phyloP scores from a whole-genome alignment of 2,888 invertebrate genomes.

The Chesias legatella region DNA sequence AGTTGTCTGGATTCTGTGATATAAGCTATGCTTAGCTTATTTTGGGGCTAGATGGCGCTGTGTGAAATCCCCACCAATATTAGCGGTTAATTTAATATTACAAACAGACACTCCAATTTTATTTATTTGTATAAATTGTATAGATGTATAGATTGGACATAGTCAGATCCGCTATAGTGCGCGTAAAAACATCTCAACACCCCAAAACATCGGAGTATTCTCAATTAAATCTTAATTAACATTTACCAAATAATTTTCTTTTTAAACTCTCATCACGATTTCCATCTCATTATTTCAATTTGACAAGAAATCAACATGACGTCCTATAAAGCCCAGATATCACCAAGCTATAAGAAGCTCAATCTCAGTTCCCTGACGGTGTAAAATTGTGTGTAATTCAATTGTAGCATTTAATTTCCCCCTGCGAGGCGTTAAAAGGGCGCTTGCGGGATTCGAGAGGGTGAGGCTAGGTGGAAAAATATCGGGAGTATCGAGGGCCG shows the following conservation, averaged over 20 bases:
- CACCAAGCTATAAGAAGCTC: constrained; percentile 45
- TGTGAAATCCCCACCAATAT: too few relatives aligned
- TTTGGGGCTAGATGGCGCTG: too few relatives aligned
- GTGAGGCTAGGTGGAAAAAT: constrained; percentile 56
- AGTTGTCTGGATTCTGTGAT: too few relatives aligned
- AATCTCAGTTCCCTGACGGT: constrained; percentile 44
- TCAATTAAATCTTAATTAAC: too few relatives aligned
- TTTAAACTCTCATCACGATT: constrained; percentile 26
- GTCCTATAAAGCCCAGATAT: constrained; percentile 19
- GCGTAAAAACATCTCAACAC: too few relatives aligned
- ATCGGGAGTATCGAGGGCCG: constrained; percentile 47
- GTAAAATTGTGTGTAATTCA: constrained; percentile 57
- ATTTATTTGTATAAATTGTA: too few relatives aligned
- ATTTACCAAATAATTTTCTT: constrained; percentile 2
- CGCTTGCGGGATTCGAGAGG: constrained; percentile 48
- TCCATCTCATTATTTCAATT: constrained; percentile 29
- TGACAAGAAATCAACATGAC: constrained; percentile 30
- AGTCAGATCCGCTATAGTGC: too few relatives aligned
- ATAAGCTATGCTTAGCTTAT: too few relatives aligned
- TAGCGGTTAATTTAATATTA: too few relatives aligned
- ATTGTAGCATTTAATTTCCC: constrained; percentile 65
- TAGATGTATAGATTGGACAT: too few relatives aligned
- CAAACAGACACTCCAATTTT: too few relatives aligned
- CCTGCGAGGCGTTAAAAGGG: constrained; percentile 64
- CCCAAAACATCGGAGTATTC: too few relatives aligned